phyloP scores from a whole-genome alignment of 2,797 vertebrate genomes.

The Anomalospiza imberbis region DNA sequence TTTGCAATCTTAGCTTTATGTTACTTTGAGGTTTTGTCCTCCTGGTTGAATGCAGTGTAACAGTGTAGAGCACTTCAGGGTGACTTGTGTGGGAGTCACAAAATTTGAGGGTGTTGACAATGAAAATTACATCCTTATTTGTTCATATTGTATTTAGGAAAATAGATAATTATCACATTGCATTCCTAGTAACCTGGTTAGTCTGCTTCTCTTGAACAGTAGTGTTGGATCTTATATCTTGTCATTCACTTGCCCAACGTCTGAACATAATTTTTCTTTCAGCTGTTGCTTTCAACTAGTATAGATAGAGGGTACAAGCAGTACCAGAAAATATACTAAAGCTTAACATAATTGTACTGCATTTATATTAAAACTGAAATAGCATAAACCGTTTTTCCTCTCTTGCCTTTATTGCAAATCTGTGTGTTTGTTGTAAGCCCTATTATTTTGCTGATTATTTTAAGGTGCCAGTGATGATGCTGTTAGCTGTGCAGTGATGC shows the following conservation, averaged over 20 bases:
- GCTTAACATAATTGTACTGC: not conserved
- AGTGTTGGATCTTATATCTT: not conserved
- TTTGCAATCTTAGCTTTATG: not conserved
- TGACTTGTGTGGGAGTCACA: not conserved
- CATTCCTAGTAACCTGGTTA: not conserved
- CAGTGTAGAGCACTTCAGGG: not conserved
- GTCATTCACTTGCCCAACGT: not conserved
- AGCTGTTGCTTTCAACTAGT: not conserved
- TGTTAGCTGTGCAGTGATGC: constrained; percentile 96
- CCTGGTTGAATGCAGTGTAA: not conserved
- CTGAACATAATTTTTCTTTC: not conserved
- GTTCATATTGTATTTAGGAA: not conserved
- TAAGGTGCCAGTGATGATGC: constrained; percentile 96
- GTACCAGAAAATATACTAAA: not conserved
- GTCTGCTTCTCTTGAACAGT: not conserved
- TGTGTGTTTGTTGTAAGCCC: not conserved
- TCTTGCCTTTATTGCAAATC: not conserved
- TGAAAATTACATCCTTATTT: not conserved
- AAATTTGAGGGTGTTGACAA: not conserved
- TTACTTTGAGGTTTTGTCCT: not conserved
- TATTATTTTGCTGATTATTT: constrained; percentile 7
- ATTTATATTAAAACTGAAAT: not conserved
- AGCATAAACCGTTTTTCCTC: not conserved
- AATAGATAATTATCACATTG: not conserved
- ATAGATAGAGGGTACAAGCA: not conserved